These are phyloP conservation scores for Cephus rjabovi DNA, from an alignment of 2,888 invertebrate genomes.

Conservation along the genomic window DNA sequence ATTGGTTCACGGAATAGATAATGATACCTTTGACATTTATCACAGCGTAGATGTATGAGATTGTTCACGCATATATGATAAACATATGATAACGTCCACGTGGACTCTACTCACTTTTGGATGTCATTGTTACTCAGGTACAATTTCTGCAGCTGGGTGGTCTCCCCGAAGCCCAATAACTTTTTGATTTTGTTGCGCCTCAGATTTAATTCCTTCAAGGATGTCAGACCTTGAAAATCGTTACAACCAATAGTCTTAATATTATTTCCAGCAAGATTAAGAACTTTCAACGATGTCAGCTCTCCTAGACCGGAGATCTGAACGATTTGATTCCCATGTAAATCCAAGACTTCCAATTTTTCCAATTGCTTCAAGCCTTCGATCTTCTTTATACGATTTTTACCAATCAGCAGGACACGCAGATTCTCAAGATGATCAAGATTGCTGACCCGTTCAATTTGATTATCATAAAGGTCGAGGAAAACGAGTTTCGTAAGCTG, in stretches of 20 bases:
- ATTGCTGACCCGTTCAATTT: constrained; percentile 86
- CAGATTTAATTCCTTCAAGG: constrained; percentile 88
- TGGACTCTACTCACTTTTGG: constrained; percentile 68
- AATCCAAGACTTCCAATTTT: constrained; percentile 90
- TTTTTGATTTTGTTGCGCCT: constrained; percentile 86
- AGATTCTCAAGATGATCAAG: constrained; percentile 83
- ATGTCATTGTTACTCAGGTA: constrained; percentile 87
- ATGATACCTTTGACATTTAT: neutral
- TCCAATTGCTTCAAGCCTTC: constrained; percentile 79
- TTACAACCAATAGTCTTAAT: constrained; percentile 80
- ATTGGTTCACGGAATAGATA: neutral
- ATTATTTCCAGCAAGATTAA: constrained; percentile 94
- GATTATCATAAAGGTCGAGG: constrained; percentile 94
- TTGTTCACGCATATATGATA: neutral
- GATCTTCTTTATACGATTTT: constrained; percentile 87
- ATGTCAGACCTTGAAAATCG: constrained; percentile 82
- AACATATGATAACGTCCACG: neutral
- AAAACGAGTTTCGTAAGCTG: constrained; percentile 84
- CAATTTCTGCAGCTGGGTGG: constrained; percentile 80
- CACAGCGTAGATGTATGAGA: neutral
- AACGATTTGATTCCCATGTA: constrained; percentile 91
- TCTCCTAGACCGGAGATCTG: constrained; percentile 78
- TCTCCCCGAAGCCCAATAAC: constrained; percentile 83
- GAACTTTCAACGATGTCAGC: constrained; percentile 84
- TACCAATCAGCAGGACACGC: constrained; percentile 89